These are phyloP conservation scores for Lithophane socia DNA, from an alignment of 2,888 invertebrate genomes.

Conservation along the genomic window DNA sequence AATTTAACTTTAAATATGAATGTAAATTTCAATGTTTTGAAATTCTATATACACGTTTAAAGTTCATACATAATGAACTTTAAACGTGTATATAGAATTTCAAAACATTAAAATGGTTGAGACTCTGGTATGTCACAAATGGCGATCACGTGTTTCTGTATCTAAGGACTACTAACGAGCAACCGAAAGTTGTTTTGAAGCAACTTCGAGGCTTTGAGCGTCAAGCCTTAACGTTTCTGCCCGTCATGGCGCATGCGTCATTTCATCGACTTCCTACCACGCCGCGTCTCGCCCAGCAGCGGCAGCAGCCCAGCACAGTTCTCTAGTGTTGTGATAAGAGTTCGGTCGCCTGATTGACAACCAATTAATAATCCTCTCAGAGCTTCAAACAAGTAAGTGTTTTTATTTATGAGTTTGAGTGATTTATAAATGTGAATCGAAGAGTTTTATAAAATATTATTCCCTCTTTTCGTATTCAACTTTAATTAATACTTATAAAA, in stretches of 20 bases:
- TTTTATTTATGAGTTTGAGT: background rate
- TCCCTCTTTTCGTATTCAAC: background rate
- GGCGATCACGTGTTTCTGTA: background rate
- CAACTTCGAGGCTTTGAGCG: conserved; percentile 6
- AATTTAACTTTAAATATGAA: background rate
- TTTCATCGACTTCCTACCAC: conserved; percentile 17
- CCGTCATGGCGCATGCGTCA: conserved; percentile 40
- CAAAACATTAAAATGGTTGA: too few species aligned
- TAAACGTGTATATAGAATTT: background rate
- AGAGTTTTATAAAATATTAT: background rate
- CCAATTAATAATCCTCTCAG: conserved; percentile 6
- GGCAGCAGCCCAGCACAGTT: conserved; percentile 25
- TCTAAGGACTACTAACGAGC: background rate
- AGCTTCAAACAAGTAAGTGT: conserved; percentile 21
- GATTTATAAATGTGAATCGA: background rate
- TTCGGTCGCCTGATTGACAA: conserved; percentile 6
- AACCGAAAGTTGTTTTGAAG: background rate
- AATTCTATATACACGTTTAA: too few species aligned
- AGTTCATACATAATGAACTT: too few species aligned
- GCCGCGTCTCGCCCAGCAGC: background rate
- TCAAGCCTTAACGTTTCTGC: conserved; percentile 2
- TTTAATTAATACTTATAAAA: too few species aligned
- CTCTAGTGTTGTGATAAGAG: conserved; percentile 6
- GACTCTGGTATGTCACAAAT: background rate
- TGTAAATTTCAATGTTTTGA: too few species aligned